These are phyloP conservation scores for Scylla paramamosain DNA, from an alignment of 1,140 invertebrate genomes.

Conservation along the genomic window DNA sequence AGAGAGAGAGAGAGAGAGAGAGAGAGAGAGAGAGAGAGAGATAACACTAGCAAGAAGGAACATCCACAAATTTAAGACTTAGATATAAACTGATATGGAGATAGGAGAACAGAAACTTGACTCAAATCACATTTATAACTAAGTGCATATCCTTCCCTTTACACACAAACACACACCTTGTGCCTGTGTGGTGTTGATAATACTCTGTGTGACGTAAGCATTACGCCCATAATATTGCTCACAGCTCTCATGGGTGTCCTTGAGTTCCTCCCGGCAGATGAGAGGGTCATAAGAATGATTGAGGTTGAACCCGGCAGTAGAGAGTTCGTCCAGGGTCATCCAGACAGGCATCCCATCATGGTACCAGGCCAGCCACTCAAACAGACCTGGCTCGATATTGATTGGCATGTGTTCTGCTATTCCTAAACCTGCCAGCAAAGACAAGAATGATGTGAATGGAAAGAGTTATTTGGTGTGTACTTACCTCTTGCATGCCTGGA, in stretches of 20 bases:
- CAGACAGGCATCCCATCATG: conserved; percentile 88
- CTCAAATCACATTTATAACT: too few species aligned
- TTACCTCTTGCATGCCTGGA: background rate
- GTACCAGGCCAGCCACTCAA: conserved; percentile 97
- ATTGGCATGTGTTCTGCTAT: conserved; percentile 82
- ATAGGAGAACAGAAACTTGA: too few species aligned
- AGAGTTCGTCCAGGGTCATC: conserved; percentile 88
- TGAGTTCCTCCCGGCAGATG: conserved; percentile 83
- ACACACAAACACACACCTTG: conserved; percentile 57
- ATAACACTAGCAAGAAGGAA: too few species aligned
- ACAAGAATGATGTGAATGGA: conserved; percentile 37
- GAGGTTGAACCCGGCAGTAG: conserved; percentile 88
- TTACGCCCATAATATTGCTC: conserved; percentile 88
- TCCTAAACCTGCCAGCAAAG: conserved; percentile 80
- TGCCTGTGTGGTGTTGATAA: conserved; percentile 78
- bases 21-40: too few species aligned
- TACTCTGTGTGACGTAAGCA: conserved; percentile 80
- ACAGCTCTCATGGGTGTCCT: conserved; percentile 83
- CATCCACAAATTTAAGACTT: too few species aligned
- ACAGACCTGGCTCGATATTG: conserved; percentile 92
- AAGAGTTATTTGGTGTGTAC: conserved; percentile 47
- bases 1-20: too few species aligned
- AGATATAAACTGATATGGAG: too few species aligned
- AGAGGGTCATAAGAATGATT: conserved; percentile 86
- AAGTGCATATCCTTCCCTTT: too few species aligned